Conservation (phyloP, 2,888 invertebrate species). For the Mechanitis mazaeus region DNA sequence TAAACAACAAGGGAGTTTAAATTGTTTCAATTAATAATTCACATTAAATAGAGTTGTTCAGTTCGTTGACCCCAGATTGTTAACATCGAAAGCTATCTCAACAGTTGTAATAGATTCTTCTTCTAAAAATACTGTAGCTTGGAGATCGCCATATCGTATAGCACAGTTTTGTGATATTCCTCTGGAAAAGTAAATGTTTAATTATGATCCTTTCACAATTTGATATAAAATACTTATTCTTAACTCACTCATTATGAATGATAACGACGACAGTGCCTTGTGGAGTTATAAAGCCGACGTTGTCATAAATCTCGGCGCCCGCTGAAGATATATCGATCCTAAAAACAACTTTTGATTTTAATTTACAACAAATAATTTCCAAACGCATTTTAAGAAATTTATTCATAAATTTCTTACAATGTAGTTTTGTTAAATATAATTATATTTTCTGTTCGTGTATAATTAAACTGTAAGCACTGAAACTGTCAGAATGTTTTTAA, state of each 20-base stretch:
- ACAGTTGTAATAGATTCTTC: conserved; percentile 6
- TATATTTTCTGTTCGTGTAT: too few relatives aligned
- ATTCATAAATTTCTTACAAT: too few relatives aligned
- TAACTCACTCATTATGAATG: conserved; percentile 21
- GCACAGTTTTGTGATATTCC: neutral
- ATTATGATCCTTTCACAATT: neutral
- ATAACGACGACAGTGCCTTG: conserved; percentile 21
- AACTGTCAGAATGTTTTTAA: neutral
- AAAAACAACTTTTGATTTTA: conserved; percentile 1
- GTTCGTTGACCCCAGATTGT: neutral
- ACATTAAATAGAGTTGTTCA: too few relatives aligned
- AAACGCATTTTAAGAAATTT: neutral
- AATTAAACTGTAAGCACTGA: neutral
- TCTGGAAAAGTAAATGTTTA: neutral
- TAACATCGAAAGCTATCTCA: neutral
- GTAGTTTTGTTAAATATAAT: too few relatives aligned
- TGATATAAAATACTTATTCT: neutral
- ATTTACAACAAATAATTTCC: neutral
- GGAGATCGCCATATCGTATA: neutral
- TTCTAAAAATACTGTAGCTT: conserved; percentile 3
- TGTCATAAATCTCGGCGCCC: conserved; percentile 12
- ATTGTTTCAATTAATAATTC: too few relatives aligned
- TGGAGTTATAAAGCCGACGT: conserved; percentile 38
- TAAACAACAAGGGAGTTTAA: too few relatives aligned
- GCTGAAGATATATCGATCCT: conserved; percentile 1